Evolutionary conservation across 92 coral and sea anemone species (phyloP).

Genomic region (Heteractis magnifica): DNA sequence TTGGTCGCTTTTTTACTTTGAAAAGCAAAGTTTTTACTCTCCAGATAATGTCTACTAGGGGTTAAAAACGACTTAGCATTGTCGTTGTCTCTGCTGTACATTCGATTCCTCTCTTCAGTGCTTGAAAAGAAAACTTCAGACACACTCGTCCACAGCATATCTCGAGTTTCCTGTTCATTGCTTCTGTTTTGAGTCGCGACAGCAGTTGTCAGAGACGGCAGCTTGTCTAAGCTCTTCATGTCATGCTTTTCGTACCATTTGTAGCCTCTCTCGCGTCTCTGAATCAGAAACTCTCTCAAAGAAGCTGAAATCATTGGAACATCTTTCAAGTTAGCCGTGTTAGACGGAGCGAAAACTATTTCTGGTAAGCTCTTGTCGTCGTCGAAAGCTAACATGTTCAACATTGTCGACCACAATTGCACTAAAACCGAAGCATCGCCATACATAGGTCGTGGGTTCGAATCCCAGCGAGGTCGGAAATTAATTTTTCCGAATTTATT

Average conservation of each 20-base stretch:
- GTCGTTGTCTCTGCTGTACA: background rate
- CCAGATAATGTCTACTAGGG: background rate
- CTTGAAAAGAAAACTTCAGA: conserved; percentile 1
- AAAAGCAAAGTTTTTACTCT: background rate
- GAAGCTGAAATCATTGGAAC: background rate
- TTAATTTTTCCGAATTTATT: too few species aligned
- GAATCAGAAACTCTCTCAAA: background rate
- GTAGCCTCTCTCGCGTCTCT: background rate
- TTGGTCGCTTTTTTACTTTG: background rate
- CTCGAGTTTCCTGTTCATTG: background rate
- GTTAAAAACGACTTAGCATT: background rate
- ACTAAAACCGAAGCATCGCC: too few species aligned
- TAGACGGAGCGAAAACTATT: background rate
- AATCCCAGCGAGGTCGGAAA: too few species aligned
- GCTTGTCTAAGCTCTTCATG: background rate
- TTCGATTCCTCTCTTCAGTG: background rate
- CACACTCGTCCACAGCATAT: background rate
- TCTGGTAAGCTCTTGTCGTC: background rate
- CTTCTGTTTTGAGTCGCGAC: background rate
- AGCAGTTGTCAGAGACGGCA: background rate
- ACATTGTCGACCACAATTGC: background rate
- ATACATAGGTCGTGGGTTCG: background rate
- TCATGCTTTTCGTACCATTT: background rate
- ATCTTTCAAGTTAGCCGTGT: background rate
- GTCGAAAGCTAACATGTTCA: background rate